Percentiles rank a stretch among this genome's conserved stretches.
Conservation (phyloP, 2,797 vertebrate genomes). For the Dermochelys coriacea region DNA sequence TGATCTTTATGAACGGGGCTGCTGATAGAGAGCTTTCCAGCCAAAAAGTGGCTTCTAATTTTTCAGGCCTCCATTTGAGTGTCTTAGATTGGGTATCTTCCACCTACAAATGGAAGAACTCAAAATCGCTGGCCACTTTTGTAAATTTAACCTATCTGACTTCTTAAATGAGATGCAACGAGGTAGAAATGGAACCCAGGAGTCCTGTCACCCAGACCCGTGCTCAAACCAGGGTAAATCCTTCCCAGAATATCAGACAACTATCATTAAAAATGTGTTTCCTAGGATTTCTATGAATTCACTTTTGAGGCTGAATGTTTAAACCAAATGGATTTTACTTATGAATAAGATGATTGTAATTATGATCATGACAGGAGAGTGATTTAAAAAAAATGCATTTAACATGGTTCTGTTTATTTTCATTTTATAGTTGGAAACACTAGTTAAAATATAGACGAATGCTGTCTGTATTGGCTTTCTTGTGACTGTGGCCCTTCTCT, state of each 20-base stretch:
- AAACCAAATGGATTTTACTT: neutral
- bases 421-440: neutral
- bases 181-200: rapidly evolving
- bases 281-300: neutral
- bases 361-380: neutral
- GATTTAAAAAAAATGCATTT: neutral
- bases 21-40: neutral
- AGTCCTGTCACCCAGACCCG: neutral
- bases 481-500: neutral
- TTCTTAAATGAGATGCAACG: neutral
- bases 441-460: neutral
- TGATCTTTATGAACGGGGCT: rapidly evolving
- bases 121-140: neutral
- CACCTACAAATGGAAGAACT: rapidly evolving
- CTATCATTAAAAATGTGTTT: neutral
- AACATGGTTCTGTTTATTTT: neutral
- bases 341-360: conserved; percentile 22
- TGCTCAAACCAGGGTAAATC: neutral
- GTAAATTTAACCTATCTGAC: neutral
- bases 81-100: neutral
- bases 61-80: neutral
- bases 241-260: neutral
- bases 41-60: neutral
- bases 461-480: neutral
- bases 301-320: neutral